A percentile compares a stretch with the other conserved stretches of the same genome.
Evolutionary conservation across 1,140 invertebrate genomes (phyloP).

Genomic region (Gryllus bimaculatus): DNA sequence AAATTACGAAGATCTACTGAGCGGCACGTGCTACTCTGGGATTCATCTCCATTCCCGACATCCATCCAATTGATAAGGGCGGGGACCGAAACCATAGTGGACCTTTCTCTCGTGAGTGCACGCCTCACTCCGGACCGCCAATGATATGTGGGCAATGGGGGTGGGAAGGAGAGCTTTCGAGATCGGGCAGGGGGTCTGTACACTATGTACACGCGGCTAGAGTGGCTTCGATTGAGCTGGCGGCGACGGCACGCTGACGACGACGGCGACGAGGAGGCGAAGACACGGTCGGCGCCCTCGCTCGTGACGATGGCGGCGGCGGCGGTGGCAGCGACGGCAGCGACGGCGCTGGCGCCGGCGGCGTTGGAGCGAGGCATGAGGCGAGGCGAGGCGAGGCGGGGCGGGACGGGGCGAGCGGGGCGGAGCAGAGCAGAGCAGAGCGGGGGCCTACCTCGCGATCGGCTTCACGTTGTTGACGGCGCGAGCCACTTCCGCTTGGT

Average conservation of each 20-base stretch:
- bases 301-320: too few species aligned
- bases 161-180: too few species aligned
- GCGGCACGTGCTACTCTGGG: too few species aligned
- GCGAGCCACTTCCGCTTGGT: conserved; percentile 50
- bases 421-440: neutral
- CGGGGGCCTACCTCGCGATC: conserved; percentile 15
- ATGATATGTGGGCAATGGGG: neutral
- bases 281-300: too few species aligned
- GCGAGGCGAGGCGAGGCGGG: neutral
- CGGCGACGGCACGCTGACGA: too few species aligned
- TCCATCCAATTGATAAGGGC: too few species aligned
- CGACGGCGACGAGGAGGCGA: neutral
- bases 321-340: too few species aligned
- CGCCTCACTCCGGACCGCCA: neutral
- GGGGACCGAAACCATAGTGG: too few species aligned
- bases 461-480: conserved; percentile 25
- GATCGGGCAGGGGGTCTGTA: neutral
- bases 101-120: too few species aligned
- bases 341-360: neutral
- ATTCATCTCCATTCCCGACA: too few species aligned
- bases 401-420: neutral
- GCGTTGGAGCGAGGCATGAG: neutral
- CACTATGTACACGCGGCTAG: neutral
- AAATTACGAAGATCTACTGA: too few species aligned
- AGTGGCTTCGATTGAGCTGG: neutral